Evolutionary conservation across 2,113 vertebrate genomes (phyloP).

Genomic region (Pristiophorus japonicus): DNA sequence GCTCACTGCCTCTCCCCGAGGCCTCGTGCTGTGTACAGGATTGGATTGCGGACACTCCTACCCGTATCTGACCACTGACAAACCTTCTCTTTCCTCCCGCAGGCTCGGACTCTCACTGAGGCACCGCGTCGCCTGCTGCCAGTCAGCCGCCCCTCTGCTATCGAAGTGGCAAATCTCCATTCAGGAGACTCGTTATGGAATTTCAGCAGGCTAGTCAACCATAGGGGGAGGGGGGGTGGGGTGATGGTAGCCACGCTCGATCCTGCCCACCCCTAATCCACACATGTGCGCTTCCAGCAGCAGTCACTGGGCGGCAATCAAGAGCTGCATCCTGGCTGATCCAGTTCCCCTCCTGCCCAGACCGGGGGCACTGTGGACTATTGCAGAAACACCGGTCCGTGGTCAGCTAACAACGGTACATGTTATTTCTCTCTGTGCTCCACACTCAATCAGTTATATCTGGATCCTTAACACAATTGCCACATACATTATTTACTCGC

Average conservation of each 20-base stretch:
- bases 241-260: too few relatives aligned
- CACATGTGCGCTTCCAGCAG: neutral
- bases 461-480: neutral
- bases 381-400: too few relatives aligned
- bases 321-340: neutral
- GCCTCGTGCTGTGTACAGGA: too few relatives aligned
- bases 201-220: neutral
- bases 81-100: neutral
- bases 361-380: neutral
- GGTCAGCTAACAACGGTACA: neutral
- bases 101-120: neutral
- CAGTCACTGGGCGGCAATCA: neutral
- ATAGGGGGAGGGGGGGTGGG: too few relatives aligned
- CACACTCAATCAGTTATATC: neutral
- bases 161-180: neutral
- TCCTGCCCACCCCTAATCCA: neutral
- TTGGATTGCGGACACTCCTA: too few relatives aligned
- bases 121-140: neutral
- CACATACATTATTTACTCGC: neutral
- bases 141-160: neutral
- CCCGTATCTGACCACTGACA: neutral
- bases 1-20: neutral
- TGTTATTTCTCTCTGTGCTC: neutral
- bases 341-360: neutral
- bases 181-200: neutral